A percentile compares a stretch with the other conserved stretches of the same genome.
Conservation (phyloP, 2,113 vertebrate species). For the Gallinago undulata region DNA sequence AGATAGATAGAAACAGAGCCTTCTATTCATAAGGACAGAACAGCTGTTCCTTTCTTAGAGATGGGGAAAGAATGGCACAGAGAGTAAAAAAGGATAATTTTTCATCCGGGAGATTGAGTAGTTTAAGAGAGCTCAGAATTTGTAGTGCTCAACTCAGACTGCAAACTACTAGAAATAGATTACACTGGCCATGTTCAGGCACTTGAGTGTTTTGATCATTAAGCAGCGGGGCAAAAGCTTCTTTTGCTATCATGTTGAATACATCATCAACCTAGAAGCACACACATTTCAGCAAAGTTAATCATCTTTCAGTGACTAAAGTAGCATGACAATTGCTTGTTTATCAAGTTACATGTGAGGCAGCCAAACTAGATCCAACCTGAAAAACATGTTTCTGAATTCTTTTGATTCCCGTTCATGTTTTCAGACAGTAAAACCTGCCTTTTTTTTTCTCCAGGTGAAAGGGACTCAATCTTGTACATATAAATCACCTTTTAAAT, state of each 20-base stretch:
- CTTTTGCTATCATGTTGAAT: not conserved
- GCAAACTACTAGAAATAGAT: not conserved
- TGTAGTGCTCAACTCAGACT: not conserved
- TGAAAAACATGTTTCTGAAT: not conserved
- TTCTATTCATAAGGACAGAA: not conserved
- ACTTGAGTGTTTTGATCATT: conserved; percentile 5
- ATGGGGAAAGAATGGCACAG: not conserved
- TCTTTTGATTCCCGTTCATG: not conserved
- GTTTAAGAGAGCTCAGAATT: not conserved
- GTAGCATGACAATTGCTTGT: not conserved
- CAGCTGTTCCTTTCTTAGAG: not conserved
- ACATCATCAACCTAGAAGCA: conserved; percentile 1
- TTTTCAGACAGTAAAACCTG: not conserved
- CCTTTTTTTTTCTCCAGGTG: not conserved
- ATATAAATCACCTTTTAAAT: conserved; percentile 6
- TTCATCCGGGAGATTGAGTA: not conserved
- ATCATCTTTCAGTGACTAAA: not conserved
- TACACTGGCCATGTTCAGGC: not conserved
- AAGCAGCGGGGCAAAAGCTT: conserved; percentile 10
- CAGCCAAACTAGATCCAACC: not conserved
- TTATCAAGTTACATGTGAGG: not conserved
- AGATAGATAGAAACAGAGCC: not conserved
- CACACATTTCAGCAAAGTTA: not conserved
- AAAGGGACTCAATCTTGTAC: not conserved
- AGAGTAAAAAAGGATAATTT: not conserved